Evolutionary conservation across 64 coral and sea anemone genomes (phyloP).

Genomic region (Stichodactyla helianthus): DNA sequence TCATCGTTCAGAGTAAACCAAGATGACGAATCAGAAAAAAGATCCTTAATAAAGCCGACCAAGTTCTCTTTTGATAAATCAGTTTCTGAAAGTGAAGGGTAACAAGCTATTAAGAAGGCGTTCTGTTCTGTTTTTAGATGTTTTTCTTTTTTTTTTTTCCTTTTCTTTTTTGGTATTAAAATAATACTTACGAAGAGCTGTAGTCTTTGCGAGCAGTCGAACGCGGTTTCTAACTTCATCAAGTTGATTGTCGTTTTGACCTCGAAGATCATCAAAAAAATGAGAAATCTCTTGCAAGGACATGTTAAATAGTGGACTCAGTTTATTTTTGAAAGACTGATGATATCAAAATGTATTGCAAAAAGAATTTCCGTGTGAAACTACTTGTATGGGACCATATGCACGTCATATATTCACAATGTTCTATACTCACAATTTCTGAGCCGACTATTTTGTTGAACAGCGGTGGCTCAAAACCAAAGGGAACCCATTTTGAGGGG

Average conservation of each 20-base stretch:
- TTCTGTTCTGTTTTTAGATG: neutral
- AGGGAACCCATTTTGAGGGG: too few relatives aligned
- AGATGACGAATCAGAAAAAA: neutral
- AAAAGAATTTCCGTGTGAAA: too few relatives aligned
- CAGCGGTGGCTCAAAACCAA: neutral
- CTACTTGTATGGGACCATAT: neutral
- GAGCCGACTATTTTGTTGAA: neutral
- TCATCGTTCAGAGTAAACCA: neutral
- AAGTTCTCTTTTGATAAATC: neutral
- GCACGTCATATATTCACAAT: neutral
- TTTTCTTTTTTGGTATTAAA: neutral
- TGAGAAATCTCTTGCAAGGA: conserved; percentile 11
- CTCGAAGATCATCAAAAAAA: conserved; percentile 16
- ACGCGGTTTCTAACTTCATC: neutral
- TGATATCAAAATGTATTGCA: neutral
- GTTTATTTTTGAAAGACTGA: neutral
- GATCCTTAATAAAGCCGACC: neutral
- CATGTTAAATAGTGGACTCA: neutral
- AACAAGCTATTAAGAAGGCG: too few relatives aligned
- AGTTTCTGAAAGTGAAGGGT: neutral
- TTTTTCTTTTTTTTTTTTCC: neutral
- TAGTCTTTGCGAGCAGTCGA: neutral
- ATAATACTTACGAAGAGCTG: neutral
- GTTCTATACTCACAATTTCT: too few relatives aligned
- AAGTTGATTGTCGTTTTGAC: neutral